phyloP scores from a whole-genome alignment of 2,113 vertebrate species.

The Tragulus kanchil region DNA sequence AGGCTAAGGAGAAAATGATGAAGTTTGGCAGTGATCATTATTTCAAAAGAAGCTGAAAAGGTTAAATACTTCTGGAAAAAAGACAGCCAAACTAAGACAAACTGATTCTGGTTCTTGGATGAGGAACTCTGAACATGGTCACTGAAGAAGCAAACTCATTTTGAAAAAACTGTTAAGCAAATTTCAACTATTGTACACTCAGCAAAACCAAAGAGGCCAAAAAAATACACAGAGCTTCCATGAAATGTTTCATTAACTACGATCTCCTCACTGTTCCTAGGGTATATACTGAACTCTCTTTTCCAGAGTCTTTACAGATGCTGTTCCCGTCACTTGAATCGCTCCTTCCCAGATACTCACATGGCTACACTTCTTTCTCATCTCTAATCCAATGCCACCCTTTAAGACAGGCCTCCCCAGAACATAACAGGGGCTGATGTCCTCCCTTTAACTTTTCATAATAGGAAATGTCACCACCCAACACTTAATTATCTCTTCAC shows the following conservation, averaged over 20 bases:
- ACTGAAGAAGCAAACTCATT: neutral
- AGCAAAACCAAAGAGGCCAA: neutral
- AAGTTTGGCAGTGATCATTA: conserved; percentile 17
- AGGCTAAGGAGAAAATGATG: conserved; percentile 4
- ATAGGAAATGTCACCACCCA: neutral
- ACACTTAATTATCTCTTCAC: neutral
- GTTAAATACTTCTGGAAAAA: neutral
- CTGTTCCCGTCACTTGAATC: neutral
- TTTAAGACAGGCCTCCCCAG: neutral
- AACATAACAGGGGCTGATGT: neutral
- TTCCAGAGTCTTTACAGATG: neutral
- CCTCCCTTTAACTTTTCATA: neutral
- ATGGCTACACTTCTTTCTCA: neutral
- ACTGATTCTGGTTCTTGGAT: neutral
- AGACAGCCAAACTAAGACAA: neutral
- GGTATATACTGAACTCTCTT: neutral
- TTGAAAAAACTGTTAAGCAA: neutral
- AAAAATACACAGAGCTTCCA: neutral
- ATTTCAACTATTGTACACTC: neutral
- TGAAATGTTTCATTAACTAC: neutral
- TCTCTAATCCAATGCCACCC: neutral
- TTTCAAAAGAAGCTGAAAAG: conserved; percentile 30
- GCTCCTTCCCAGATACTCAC: neutral
- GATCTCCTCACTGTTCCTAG: neutral
- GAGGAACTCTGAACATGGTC: neutral